These are phyloP conservation scores for Indicator maculatus DNA, from an alignment of 2,113 vertebrate species.

Conservation along the genomic window DNA sequence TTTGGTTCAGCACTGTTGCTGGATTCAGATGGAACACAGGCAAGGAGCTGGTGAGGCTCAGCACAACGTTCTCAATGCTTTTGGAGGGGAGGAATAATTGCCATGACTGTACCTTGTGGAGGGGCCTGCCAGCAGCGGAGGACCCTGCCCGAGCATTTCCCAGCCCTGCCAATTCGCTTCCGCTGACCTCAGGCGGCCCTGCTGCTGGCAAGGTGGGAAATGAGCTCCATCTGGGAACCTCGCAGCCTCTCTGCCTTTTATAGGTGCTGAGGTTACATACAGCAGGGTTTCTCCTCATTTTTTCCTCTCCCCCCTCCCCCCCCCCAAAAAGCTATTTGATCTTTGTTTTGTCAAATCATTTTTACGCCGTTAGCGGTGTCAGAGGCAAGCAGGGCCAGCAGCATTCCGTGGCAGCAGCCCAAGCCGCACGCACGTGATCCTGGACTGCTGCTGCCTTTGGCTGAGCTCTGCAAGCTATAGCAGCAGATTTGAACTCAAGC, in stretches of 20 bases:
- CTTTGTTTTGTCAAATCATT: neutral
- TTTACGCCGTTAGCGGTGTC: neutral
- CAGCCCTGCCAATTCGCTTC: slow-evolving; percentile 3
- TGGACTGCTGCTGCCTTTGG: neutral
- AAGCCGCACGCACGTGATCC: neutral
- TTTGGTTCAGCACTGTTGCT: neutral
- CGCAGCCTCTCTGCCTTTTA: neutral
- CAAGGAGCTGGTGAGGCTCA: neutral
- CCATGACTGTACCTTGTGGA: slow-evolving; percentile 36
- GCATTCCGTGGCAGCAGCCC: neutral
- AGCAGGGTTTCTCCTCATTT: neutral
- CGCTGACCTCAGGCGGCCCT: neutral
- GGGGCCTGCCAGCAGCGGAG: neutral
- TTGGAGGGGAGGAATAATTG: slow-evolving; percentile 8
- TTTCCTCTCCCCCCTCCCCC: too few relatives aligned
- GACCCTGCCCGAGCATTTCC: neutral
- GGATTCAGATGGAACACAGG: neutral
- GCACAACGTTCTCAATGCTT: neutral
- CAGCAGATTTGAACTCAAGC: neutral
- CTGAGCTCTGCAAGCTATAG: neutral
- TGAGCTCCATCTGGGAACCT: neutral
- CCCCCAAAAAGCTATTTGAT: neutral
- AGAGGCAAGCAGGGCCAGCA: neutral
- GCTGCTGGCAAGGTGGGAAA: neutral
- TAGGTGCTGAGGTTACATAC: neutral